phyloP scores from a whole-genome alignment of 1,140 invertebrate genomes.

The Papilio machaon region DNA sequence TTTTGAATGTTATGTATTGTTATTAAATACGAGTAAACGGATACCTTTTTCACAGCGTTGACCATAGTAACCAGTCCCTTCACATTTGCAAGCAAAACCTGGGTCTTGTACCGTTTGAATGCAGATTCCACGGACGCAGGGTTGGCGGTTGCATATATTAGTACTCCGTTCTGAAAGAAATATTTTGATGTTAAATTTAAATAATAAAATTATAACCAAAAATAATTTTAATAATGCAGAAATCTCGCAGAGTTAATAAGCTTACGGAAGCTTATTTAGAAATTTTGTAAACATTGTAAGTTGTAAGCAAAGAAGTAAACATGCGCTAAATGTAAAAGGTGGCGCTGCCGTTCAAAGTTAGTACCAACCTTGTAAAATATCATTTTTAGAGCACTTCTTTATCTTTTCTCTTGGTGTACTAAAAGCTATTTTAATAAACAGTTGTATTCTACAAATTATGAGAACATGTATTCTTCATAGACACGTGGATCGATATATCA shows the following conservation, averaged over 20 bases:
- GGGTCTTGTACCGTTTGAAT: constrained; percentile 86
- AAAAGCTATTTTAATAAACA: not conserved
- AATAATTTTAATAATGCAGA: not conserved
- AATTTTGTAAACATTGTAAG: no score
- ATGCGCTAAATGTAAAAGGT: not conserved
- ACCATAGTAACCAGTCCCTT: constrained; percentile 88
- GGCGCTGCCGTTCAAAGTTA: not conserved
- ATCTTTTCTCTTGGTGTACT: not conserved
- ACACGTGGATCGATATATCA: not conserved
- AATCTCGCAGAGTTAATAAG: not conserved
- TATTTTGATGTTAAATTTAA: not conserved
- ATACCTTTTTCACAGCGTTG: constrained; percentile 85
- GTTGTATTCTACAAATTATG: not conserved
- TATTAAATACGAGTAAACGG: not conserved
- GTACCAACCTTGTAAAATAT: not conserved
- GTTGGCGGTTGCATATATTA: constrained; percentile 84
- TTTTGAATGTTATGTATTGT: not conserved
- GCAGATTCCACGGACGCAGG: constrained; percentile 86
- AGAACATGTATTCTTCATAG: not conserved
- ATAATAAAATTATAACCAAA: not conserved
- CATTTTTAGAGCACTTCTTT: not conserved
- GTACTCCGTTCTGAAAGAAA: constrained; percentile 81
- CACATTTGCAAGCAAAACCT: constrained; percentile 87
- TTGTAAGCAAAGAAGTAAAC: not conserved
- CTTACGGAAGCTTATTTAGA: not conserved